Conservation (phyloP, 2,888 invertebrate genomes). For the Oxyscelio sp. region DNA sequence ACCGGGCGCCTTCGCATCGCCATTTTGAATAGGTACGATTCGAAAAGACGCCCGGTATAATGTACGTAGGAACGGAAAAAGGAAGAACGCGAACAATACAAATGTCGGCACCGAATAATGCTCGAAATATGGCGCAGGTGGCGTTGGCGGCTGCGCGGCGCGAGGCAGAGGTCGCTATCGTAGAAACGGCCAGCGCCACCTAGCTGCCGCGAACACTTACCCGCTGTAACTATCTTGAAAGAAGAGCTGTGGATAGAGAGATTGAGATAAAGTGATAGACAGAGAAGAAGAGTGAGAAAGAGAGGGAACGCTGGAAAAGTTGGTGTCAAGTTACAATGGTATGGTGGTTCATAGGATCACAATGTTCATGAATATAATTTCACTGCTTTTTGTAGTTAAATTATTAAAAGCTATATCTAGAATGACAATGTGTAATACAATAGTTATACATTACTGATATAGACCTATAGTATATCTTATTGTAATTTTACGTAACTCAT, state of each 20-base stretch:
- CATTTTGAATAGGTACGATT: not conserved
- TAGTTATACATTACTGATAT: too few species aligned
- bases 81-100: slow-evolving; percentile 49
- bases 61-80: slow-evolving; percentile 5
- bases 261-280: slow-evolving; percentile 30
- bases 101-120: not conserved
- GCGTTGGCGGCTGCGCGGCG: too few species aligned
- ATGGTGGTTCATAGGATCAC: not conserved
- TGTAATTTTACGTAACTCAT: too few species aligned
- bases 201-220: slow-evolving; percentile 1
- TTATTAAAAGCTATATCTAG: not conserved
- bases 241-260: slow-evolving; percentile 21
- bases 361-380: not conserved
- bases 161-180: too few species aligned
- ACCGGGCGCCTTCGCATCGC: not conserved
- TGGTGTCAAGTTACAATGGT: not conserved
- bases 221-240: slow-evolving; percentile 9
- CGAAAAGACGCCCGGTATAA: slow-evolving; percentile 15
- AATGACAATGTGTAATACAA: not conserved
- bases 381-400: not conserved
- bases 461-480: too few species aligned
- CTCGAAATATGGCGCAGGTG: not conserved
- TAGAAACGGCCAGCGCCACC: slow-evolving; percentile 17
- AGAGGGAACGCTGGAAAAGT: not conserved
- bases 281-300: not conserved